Evolutionary conservation across 92 coral and sea anemone genomes (phyloP), one percentile per base, ranked within the genome.

Genomic region (Epizoanthus stellaris): DNA sequence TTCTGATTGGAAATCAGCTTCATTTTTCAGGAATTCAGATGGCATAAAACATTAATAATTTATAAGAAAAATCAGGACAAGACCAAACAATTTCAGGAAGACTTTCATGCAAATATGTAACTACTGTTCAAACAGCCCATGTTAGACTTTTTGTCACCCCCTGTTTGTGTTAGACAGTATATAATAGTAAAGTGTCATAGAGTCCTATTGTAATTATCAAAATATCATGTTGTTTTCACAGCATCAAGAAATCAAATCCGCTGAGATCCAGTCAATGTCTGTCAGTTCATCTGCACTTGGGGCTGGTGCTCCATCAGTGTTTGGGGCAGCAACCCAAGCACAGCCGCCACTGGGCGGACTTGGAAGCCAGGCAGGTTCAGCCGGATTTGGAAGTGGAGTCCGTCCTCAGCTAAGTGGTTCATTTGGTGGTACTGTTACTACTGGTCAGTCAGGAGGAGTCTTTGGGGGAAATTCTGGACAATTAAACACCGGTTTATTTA

Each of bases 231-330:
- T 43, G 21, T 4, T 21, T 66, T 62, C 56, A 52, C 60, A 79
- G 83, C 83, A 79, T 63, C 83, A 79, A 79, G 83, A 79, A 79
- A 79, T 79, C 58, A 79, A 79, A 45, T 79, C 83, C 3, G 83
- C 83, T 12, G 83, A 79, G 72, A 63, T 79, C 21, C 83, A 79
- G 23, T 63, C 72, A 63, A 63, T 62, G 71, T 79, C 83, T 39
- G 13, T 70, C 64, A 5, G 42, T 16, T 15, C 73, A 15, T 42
- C 87, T 13, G 57, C 25, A 34, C 56, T 71, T 45, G 43, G 79
- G 40, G 17, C 90, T n/a, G 40, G 54, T 40, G 68, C 7, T n/a
- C 57, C 86, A 43, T 82, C 76, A 80, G 36, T 49, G 43, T 42
- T 79, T 64, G 83, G 72, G 19, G 83, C 59, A 43, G 3, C 73